Percentiles rank a stretch among this genome's conserved stretches.
Evolutionary conservation across 2,888 invertebrate species (phyloP).

Genomic region (Cryptophagus acutangulus): DNA sequence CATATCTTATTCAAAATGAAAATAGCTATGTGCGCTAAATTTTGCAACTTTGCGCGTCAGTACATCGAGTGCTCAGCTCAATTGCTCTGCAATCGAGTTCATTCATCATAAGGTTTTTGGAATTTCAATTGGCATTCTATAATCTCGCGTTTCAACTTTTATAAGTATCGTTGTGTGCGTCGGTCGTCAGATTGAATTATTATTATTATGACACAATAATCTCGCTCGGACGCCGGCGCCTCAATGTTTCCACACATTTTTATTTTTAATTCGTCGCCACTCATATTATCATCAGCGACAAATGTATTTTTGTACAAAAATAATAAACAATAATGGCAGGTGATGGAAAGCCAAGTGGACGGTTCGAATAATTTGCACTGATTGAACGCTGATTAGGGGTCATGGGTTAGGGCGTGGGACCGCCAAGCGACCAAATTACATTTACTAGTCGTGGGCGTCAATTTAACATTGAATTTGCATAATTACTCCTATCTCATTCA

Average conservation of each 20-base stretch:
- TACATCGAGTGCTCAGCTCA: background rate
- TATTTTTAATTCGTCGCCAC: background rate
- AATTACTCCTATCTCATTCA: too few species aligned
- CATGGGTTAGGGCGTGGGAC: conserved; percentile 1
- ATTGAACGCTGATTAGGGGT: conserved; percentile 1
- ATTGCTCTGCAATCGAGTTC: background rate
- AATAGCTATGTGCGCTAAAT: too few species aligned
- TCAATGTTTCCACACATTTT: background rate
- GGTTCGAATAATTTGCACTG: background rate
- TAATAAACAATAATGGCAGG: too few species aligned
- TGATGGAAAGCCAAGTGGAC: background rate
- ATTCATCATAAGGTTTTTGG: background rate
- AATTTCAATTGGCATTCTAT: too few species aligned
- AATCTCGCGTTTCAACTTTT: background rate
- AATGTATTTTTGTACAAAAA: background rate
- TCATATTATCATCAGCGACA: background rate
- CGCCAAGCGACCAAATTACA: too few species aligned
- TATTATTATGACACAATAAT: conserved; percentile 4
- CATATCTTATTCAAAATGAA: too few species aligned
- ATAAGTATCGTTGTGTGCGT: background rate
- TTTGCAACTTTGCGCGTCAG: too few species aligned
- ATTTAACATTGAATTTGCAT: too few species aligned
- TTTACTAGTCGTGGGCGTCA: too few species aligned
- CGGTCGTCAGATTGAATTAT: background rate
- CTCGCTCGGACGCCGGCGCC: conserved; percentile 3